These are phyloP conservation scores for Pseudopleuronectes americanus DNA, from an alignment of 2,797 vertebrate species.

Conservation along the genomic window DNA sequence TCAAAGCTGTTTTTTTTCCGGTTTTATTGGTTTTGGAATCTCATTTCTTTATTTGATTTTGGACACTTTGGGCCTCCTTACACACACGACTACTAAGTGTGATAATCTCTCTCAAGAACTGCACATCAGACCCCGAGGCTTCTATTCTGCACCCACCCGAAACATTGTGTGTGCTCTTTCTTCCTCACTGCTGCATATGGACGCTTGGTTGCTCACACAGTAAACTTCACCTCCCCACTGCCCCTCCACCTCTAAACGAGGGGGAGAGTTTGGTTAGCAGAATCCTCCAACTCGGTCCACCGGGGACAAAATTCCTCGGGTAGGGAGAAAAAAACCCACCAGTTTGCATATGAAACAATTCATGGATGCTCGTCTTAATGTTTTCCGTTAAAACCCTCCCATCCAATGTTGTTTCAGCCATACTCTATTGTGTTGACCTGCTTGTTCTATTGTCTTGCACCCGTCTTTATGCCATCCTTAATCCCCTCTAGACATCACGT, in stretches of 20 bases:
- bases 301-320: constrained; percentile 99
- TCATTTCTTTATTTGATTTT: neutral
- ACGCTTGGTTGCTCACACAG: constrained; percentile 86
- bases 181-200: constrained; percentile 95
- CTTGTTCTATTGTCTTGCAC: constrained; percentile 47
- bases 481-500: constrained; percentile 52
- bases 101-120: neutral
- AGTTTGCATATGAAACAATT: constrained; percentile 88
- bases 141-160: constrained; percentile 50
- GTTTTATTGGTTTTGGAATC: neutral
- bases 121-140: constrained; percentile 11
- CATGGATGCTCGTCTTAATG: constrained; percentile 87
- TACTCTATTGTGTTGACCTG: constrained; percentile 65
- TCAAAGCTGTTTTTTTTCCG: neutral
- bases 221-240: constrained; percentile 99
- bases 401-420: constrained; percentile 39
- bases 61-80: neutral
- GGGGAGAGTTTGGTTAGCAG: constrained; percentile 99
- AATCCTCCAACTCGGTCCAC: constrained; percentile 99
- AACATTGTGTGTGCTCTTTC: constrained; percentile 87
- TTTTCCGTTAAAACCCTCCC: constrained; percentile 64
- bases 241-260: constrained; percentile 99
- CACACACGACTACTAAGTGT: neutral
- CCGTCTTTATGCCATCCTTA: constrained; percentile 58
- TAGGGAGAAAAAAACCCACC: constrained; percentile 80